Conservation (phyloP, 2,113 vertebrate genomes). For the Megaleporinus macrocephalus region DNA sequence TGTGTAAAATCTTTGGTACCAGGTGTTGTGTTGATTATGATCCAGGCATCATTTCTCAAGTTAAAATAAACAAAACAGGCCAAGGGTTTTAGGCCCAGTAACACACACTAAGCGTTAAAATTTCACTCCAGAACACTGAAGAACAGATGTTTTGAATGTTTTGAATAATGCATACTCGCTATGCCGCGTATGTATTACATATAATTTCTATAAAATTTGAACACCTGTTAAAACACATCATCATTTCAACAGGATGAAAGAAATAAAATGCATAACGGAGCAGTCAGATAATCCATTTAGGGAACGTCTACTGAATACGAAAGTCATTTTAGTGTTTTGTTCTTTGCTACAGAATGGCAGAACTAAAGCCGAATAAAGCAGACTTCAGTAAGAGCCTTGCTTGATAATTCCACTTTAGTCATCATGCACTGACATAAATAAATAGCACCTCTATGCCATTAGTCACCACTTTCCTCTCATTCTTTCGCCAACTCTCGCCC, state of each 20-base stretch:
- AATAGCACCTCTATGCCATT: conserved; percentile 27
- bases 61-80: background rate
- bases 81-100: background rate
- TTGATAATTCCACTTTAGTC: conserved; percentile 1
- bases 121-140: too few relatives aligned
- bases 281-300: background rate
- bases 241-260: background rate
- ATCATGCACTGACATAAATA: conserved; percentile 22
- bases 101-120: background rate
- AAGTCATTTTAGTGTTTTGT: background rate
- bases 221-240: background rate
- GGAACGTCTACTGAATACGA: background rate
- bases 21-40: conserved; percentile 17
- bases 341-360: background rate
- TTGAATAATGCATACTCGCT: background rate
- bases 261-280: background rate
- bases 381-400: background rate
- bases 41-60: background rate
- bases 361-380: background rate
- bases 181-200: too few relatives aligned
- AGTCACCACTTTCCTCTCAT: conserved; percentile 13
- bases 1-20: conserved; percentile 2
- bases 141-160: background rate
- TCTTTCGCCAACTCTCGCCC: background rate
- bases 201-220: background rate